Evolutionary conservation across 2,113 vertebrate species (phyloP).

Genomic region (Prietella phreatophila): DNA sequence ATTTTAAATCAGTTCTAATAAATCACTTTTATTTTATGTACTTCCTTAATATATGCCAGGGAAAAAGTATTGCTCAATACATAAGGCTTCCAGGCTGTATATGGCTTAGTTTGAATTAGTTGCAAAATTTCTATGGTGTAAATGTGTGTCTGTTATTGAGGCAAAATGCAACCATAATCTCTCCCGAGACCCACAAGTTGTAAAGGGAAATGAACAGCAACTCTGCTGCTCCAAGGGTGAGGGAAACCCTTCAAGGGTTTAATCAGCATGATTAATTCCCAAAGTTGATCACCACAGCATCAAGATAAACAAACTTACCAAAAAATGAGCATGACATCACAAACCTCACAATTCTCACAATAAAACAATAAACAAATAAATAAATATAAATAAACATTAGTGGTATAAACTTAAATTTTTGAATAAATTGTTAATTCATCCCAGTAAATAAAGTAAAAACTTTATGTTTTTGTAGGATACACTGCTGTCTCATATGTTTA

Average conservation of each 20-base stretch:
- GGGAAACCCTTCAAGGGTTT: constrained; percentile 17
- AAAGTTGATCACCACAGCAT: background rate
- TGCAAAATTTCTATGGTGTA: background rate
- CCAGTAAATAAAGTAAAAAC: no score
- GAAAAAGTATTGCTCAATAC: background rate
- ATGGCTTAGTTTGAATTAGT: background rate
- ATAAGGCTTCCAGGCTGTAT: background rate
- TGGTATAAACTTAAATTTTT: background rate
- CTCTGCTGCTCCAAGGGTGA: background rate
- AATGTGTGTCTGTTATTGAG: constrained; percentile 11
- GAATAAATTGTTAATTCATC: background rate
- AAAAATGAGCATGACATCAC: background rate
- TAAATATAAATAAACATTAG: background rate
- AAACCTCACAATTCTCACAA: background rate
- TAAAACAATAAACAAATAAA: background rate
- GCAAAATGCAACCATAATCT: background rate
- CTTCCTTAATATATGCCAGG: background rate
- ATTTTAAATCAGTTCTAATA: background rate
- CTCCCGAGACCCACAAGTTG: background rate
- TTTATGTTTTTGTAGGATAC: no score
- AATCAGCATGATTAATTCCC: constrained; percentile 28
- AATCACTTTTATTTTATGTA: background rate
- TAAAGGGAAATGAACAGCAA: constrained; percentile 20
- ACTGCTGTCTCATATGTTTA: no score
- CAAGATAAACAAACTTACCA: constrained; percentile 27